These are phyloP conservation scores for Platerodrilus igneus DNA, from an alignment of 2,888 invertebrate species.

Conservation along the genomic window DNA sequence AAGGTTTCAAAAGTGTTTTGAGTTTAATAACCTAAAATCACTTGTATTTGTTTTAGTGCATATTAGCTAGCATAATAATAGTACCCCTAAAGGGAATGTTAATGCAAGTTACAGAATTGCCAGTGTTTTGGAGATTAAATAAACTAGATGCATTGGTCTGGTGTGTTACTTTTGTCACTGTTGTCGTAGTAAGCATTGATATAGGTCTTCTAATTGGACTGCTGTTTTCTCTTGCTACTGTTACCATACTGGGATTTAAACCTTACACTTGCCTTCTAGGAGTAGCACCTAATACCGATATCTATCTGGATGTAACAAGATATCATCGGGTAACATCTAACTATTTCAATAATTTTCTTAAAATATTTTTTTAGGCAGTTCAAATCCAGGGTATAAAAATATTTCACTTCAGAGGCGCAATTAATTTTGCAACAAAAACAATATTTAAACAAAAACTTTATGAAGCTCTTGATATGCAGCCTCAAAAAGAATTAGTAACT, in stretches of 20 bases:
- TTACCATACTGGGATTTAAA: slow-evolving; percentile 62
- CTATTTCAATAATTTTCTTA: no score
- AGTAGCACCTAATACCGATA: slow-evolving; percentile 58
- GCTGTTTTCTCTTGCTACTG: slow-evolving; percentile 59
- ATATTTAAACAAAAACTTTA: slow-evolving; percentile 55
- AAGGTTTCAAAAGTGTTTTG: slow-evolving; percentile 51
- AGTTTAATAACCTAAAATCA: no score
- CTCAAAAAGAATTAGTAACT: slow-evolving; percentile 47
- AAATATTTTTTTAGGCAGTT: slow-evolving; percentile 52
- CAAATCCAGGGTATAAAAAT: slow-evolving; percentile 63
- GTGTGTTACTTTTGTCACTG: slow-evolving; percentile 67
- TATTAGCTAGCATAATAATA: slow-evolving; percentile 64
- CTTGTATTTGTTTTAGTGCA: slow-evolving; percentile 49
- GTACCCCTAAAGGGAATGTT: slow-evolving; percentile 77
- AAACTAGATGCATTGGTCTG: slow-evolving; percentile 70
- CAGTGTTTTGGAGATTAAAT: slow-evolving; percentile 61
- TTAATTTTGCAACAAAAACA: slow-evolving; percentile 62
- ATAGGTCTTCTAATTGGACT: slow-evolving; percentile 66
- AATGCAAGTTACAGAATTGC: slow-evolving; percentile 63
- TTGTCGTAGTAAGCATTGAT: slow-evolving; percentile 72
- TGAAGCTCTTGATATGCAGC: slow-evolving; percentile 50
- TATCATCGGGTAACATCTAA: slow-evolving; percentile 59
- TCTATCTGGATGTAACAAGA: slow-evolving; percentile 61
- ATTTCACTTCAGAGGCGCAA: slow-evolving; percentile 62
- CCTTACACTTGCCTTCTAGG: slow-evolving; percentile 60